A percentile compares a stretch with the other conserved stretches of the same genome.
These are phyloP conservation scores for Xyrichtys novacula DNA, from an alignment of 2,797 vertebrate species.

Conservation along the genomic window DNA sequence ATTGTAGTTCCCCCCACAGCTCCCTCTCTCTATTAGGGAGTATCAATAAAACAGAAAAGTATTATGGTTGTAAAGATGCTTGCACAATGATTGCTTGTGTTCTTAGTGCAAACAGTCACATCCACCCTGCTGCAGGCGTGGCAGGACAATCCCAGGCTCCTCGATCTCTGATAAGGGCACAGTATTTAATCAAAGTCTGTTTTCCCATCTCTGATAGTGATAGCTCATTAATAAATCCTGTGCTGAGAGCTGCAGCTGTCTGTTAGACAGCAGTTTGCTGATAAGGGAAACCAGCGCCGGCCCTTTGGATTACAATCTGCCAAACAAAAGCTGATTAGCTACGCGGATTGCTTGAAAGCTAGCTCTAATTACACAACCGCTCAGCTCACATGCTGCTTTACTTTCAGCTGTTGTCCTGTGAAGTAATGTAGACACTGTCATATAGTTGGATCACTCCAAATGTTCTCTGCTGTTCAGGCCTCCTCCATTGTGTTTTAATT, in stretches of 20 bases:
- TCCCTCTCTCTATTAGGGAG: background rate
- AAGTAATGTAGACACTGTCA: conserved; percentile 34
- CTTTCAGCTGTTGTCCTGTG: conserved; percentile 40
- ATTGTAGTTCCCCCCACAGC: too few species aligned
- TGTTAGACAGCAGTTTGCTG: conserved; percentile 66
- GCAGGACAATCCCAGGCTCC: conserved; percentile 21
- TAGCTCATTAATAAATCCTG: conserved; percentile 59
- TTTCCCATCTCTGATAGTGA: conserved; percentile 48
- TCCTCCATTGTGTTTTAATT: too few species aligned
- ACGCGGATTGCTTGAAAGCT: conserved; percentile 65
- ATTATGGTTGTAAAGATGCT: background rate
- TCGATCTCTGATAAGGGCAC: conserved; percentile 45
- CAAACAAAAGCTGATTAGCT: conserved; percentile 82
- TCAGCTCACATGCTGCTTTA: conserved; percentile 55
- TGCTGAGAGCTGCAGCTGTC: conserved; percentile 62
- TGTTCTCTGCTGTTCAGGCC: too few species aligned
- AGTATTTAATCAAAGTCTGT: conserved; percentile 56
- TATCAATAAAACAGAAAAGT: background rate
- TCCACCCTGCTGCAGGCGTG: background rate
- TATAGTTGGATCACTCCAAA: conserved; percentile 7
- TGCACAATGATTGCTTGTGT: background rate
- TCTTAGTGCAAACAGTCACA: conserved; percentile 10
- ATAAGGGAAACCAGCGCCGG: conserved; percentile 76
- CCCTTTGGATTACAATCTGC: conserved; percentile 80
- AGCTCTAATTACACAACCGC: conserved; percentile 73